phyloP scores from a whole-genome alignment of 2,113 vertebrate genomes.

The Hippocampus abdominalis region DNA sequence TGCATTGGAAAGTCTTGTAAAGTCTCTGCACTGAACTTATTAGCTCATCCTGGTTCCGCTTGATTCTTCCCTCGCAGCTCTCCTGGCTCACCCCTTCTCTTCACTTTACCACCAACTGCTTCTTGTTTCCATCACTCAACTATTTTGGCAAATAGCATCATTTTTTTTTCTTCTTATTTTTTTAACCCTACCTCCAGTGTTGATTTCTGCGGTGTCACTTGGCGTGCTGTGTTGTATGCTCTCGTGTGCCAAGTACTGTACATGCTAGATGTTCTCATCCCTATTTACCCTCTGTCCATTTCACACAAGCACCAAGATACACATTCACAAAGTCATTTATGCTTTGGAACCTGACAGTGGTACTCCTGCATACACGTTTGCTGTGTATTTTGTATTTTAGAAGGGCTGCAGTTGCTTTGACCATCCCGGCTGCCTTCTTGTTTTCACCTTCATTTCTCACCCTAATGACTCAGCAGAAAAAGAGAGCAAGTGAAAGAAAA shows the following conservation, averaged over 20 bases:
- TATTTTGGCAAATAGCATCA: neutral
- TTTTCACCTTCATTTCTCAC: slow-evolving; percentile 79
- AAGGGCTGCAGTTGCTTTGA: slow-evolving; percentile 73
- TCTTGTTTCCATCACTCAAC: slow-evolving; percentile 15
- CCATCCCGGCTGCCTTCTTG: slow-evolving; percentile 71
- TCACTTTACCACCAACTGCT: slow-evolving; percentile 20
- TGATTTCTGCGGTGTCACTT: slow-evolving; percentile 9
- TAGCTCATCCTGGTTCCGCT: neutral
- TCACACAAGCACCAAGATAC: slow-evolving; percentile 21
- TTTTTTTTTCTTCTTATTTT: slow-evolving; percentile 1
- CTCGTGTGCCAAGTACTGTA: slow-evolving; percentile 8
- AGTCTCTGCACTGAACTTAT: slow-evolving; percentile 22
- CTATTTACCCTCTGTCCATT: slow-evolving; percentile 7
- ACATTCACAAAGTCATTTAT: slow-evolving; percentile 25
- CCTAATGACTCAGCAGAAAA: slow-evolving; percentile 66
- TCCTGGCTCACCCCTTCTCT: slow-evolving; percentile 19
- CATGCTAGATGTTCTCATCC: slow-evolving; percentile 22
- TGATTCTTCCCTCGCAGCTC: slow-evolving; percentile 15
- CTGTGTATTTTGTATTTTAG: slow-evolving; percentile 35
- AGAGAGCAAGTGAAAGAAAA: slow-evolving; percentile 18
- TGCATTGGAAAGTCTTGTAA: slow-evolving; percentile 10
- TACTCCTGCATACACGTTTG: slow-evolving; percentile 35
- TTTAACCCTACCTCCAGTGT: slow-evolving; percentile 1
- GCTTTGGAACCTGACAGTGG: slow-evolving; percentile 38
- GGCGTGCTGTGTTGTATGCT: neutral